phyloP scores from a whole-genome alignment of 2,888 invertebrate species.

The Mesopsocus fuscifrons region DNA sequence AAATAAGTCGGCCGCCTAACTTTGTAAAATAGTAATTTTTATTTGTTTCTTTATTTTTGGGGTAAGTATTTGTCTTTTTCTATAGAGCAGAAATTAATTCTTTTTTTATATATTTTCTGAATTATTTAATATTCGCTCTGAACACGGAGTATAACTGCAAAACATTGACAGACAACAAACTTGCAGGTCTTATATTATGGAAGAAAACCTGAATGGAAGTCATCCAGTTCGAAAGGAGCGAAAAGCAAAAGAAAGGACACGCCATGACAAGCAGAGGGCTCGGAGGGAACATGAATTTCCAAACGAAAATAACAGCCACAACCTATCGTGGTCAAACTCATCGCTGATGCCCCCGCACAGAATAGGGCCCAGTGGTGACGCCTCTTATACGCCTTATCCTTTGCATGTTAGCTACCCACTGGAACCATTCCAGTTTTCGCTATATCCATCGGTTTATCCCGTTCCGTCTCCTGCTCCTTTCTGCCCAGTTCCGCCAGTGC shows the following conservation, averaged over 20 bases:
- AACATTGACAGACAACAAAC: no score
- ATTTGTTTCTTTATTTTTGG: no score
- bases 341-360: neutral
- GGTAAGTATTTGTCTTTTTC: no score
- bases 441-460: constrained; percentile 1
- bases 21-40: no score
- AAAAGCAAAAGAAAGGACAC: neutral
- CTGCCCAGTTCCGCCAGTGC: neutral
- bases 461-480: neutral
- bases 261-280: neutral
- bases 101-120: no score
- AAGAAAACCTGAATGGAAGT: no score
- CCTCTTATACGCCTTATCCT: neutral
- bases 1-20: no score
- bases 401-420: neutral
- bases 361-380: neutral
- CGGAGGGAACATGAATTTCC: neutral
- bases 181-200: no score
- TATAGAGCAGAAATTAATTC: no score
- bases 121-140: neutral
- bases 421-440: neutral
- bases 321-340: neutral
- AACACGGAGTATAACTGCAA: neutral
- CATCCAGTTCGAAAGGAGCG: neutral
- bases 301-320: neutral